Conservation (phyloP, 2,113 vertebrate genomes). For the Periophthalmus modestus region DNA sequence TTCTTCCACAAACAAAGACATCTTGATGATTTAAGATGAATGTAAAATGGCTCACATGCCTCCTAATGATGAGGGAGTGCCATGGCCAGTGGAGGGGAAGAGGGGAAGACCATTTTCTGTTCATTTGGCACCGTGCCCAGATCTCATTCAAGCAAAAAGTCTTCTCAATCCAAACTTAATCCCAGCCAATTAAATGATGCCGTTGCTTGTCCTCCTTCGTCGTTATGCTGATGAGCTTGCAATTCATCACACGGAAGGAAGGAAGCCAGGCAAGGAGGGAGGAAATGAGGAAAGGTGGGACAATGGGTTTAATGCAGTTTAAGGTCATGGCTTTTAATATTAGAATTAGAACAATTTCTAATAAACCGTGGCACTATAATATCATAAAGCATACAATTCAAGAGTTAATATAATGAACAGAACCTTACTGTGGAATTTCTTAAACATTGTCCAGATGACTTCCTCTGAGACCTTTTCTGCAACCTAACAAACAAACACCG, state of each 20-base stretch:
- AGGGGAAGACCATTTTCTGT: slow-evolving; percentile 86
- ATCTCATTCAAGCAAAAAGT: slow-evolving; percentile 95
- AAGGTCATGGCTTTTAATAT: slow-evolving; percentile 1
- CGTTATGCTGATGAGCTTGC: slow-evolving; percentile 65
- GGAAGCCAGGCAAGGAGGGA: slow-evolving; percentile 1
- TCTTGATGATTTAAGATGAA: slow-evolving; percentile 94
- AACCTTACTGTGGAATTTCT: too few species aligned
- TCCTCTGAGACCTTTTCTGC: too few species aligned
- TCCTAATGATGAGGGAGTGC: slow-evolving; percentile 87
- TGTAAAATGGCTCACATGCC: slow-evolving; percentile 85
- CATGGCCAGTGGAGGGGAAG: slow-evolving; percentile 87
- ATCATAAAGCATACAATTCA: neutral
- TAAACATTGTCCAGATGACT: too few species aligned
- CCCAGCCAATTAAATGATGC: slow-evolving; percentile 84
- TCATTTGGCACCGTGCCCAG: slow-evolving; percentile 95
- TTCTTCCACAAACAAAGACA: slow-evolving; percentile 89
- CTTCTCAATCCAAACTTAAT: slow-evolving; percentile 85
- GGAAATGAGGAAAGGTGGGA: slow-evolving; percentile 24
- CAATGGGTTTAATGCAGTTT: slow-evolving; percentile 11
- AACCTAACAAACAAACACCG: too few species aligned
- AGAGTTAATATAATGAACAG: too few species aligned
- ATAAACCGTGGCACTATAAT: neutral
- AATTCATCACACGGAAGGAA: slow-evolving; percentile 51
- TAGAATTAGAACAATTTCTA: neutral
- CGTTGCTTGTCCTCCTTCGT: slow-evolving; percentile 76